These are phyloP conservation scores for Scaptomyza flava DNA, from an alignment of 2,888 invertebrate species.

Conservation along the genomic window DNA sequence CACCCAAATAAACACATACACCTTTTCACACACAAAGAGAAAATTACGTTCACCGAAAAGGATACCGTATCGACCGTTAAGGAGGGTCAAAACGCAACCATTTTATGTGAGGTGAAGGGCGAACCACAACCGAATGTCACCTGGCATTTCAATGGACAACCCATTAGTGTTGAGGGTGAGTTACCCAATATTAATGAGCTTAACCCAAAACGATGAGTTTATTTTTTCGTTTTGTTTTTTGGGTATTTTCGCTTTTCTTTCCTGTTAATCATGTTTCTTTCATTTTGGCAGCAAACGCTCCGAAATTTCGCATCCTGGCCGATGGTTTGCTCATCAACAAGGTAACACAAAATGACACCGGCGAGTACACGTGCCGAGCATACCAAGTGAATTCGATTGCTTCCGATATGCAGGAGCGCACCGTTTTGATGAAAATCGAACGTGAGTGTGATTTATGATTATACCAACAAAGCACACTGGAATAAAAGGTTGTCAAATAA, in stretches of 20 bases:
- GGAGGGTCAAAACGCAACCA: slow-evolving; percentile 85
- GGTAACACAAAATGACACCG: slow-evolving; percentile 86
- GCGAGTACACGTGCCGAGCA: slow-evolving; percentile 87
- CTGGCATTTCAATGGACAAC: slow-evolving; percentile 85
- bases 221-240: slow-evolving; percentile 6
- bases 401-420: slow-evolving; percentile 86
- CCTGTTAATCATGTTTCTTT: slow-evolving; percentile 40
- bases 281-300: slow-evolving; percentile 55
- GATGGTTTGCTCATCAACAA: slow-evolving; percentile 86
- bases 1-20: slow-evolving; percentile 1
- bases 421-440: slow-evolving; percentile 86
- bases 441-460: slow-evolving; percentile 85
- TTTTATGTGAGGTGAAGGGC: slow-evolving; percentile 84
- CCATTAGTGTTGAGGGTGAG: slow-evolving; percentile 81
- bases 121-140: slow-evolving; percentile 85
- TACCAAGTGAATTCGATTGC: slow-evolving; percentile 85
- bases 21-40: slow-evolving; percentile 82
- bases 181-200: slow-evolving; percentile 60
- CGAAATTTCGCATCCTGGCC: slow-evolving; percentile 85
- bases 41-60: slow-evolving; percentile 86
- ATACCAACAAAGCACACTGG: slow-evolving; percentile 49
- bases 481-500: background rate
- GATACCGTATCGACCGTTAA: slow-evolving; percentile 85
- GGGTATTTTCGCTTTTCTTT: slow-evolving; percentile 18
- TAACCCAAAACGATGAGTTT: slow-evolving; percentile 8